Percentiles rank a stretch among this genome's conserved stretches.
Conservation (phyloP, 2,888 invertebrate species). For the Cryptus armator region DNA sequence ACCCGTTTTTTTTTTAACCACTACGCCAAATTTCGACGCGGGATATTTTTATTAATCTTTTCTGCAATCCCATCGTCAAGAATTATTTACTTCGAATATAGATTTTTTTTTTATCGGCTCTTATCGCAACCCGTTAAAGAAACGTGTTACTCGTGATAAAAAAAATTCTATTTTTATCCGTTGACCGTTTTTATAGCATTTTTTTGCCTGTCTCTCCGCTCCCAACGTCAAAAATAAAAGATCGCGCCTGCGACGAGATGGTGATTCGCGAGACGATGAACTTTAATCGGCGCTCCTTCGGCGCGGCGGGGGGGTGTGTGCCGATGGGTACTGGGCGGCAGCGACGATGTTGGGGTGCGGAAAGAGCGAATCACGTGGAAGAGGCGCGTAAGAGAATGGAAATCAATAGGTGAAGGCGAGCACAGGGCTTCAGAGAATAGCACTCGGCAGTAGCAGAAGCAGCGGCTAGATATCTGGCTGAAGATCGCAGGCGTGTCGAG, state of each 20-base stretch:
- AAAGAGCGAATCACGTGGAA: slow-evolving; percentile 79
- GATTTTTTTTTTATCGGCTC: too few species aligned
- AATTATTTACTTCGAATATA: too few species aligned
- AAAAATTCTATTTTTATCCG: too few species aligned
- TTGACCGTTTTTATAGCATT: background rate
- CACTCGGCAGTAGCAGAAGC: slow-evolving; percentile 69
- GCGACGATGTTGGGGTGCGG: slow-evolving; percentile 68
- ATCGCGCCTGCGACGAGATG: background rate
- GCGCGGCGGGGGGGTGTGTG: slow-evolving; percentile 13
- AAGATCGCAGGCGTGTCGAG: slow-evolving; percentile 59
- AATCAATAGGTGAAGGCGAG: slow-evolving; percentile 83
- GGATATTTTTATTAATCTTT: background rate
- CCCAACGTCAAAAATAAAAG: background rate
- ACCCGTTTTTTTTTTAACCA: background rate
- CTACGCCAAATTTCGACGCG: background rate
- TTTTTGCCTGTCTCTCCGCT: background rate
- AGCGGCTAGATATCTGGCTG: slow-evolving; percentile 50
- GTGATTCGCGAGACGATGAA: slow-evolving; percentile 56
- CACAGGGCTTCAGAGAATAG: slow-evolving; percentile 31
- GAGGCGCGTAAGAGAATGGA: slow-evolving; percentile 82
- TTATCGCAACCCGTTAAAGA: too few species aligned
- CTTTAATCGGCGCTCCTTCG: slow-evolving; percentile 50
- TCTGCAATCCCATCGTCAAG: background rate
- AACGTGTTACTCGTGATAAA: too few species aligned
- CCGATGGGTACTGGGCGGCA: slow-evolving; percentile 43